Percentiles rank a stretch among this genome's conserved stretches.
phyloP scores from a whole-genome alignment of 2,888 invertebrate species.

The Oligia fasciuncula region DNA sequence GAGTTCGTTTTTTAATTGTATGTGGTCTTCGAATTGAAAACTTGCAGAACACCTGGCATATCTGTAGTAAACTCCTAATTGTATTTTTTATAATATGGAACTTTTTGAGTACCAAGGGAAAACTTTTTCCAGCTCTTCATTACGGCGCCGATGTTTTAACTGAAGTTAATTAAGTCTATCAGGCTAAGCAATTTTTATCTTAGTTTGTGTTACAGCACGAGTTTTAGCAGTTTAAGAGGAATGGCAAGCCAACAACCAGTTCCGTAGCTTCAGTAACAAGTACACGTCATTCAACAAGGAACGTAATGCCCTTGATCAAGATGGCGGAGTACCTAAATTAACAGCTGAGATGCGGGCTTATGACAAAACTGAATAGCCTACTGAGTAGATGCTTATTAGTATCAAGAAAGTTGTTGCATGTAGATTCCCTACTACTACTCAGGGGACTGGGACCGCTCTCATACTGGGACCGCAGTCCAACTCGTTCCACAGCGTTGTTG shows the following conservation, averaged over 20 bases:
- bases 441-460: not conserved
- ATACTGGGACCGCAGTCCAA: not conserved
- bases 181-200: not conserved
- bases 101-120: not conserved
- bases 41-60: not conserved
- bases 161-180: no score
- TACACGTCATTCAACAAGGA: not conserved
- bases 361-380: not conserved
- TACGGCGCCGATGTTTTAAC: no score
- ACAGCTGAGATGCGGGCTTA: not conserved
- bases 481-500: not conserved
- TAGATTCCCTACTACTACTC: not conserved
- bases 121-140: not conserved
- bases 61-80: not conserved
- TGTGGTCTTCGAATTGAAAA: not conserved
- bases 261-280: not conserved
- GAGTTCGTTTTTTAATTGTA: not conserved
- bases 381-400: not conserved
- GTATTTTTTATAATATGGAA: not conserved
- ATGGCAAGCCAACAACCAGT: not conserved
- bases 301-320: not conserved
- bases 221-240: not conserved
- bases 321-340: slow-evolving; percentile 8
- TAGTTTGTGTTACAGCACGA: no score
- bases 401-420: not conserved